A percentile compares a stretch with the other conserved stretches of the same genome.
These are phyloP conservation scores for Pristionchus mayeri DNA, from an alignment of 2,888 invertebrate species.

Conservation along the genomic window DNA sequence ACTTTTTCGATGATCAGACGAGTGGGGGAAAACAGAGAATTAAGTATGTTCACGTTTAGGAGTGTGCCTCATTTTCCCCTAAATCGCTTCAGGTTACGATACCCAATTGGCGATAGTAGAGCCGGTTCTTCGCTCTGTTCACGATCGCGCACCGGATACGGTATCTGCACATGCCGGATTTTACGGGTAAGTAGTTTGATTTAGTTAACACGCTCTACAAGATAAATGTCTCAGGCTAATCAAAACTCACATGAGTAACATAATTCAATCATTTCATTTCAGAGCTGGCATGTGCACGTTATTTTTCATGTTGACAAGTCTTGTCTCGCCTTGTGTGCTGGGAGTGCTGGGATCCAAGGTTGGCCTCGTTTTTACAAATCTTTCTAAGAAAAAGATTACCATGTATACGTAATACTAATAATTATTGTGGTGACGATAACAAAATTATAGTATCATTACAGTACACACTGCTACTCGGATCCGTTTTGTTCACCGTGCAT, in stretches of 20 bases:
- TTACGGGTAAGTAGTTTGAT: background rate
- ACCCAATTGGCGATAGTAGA: background rate
- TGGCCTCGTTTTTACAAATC: too few relatives aligned
- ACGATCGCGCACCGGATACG: background rate
- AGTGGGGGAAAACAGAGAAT: too few relatives aligned
- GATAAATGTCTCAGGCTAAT: too few relatives aligned
- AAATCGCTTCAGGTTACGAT: background rate
- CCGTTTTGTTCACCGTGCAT: constrained; percentile 53
- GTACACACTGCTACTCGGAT: constrained; percentile 23
- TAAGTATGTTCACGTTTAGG: too few relatives aligned
- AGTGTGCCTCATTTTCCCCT: too few relatives aligned
- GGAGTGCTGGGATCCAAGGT: constrained; percentile 37
- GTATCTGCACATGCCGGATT: background rate
- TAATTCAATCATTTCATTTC: background rate
- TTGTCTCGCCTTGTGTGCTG: constrained; percentile 7
- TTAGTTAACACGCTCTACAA: background rate
- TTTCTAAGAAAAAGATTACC: too few relatives aligned
- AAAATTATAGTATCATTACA: background rate
- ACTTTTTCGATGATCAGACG: too few relatives aligned
- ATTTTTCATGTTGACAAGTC: background rate
- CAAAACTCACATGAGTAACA: too few relatives aligned
- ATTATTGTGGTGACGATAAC: too few relatives aligned
- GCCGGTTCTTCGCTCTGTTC: constrained; percentile 15
- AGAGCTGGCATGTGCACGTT: background rate
- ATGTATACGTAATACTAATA: too few relatives aligned